Base-by-base conservation (phyloP, 2,113 vertebrate genomes). In the Melanostigma gelatinosum region DNA sequence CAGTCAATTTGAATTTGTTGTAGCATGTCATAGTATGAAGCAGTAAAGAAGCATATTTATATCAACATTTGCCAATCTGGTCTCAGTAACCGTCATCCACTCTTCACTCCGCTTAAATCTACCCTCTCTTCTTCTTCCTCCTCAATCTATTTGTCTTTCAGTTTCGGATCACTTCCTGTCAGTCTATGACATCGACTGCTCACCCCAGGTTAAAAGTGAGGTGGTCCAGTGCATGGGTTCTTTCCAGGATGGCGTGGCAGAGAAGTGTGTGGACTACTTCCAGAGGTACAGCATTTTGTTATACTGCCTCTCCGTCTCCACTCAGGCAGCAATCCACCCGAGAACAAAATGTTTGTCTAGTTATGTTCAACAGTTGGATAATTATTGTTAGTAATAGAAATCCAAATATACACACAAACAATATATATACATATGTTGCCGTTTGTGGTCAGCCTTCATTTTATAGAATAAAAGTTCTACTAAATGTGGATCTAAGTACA, bases 151-250 rank as follows among this genome's bases (percentile, higher is more conserved):
- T 0, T 60, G 79, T 74, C 79, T 58, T 72, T 58, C 73, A 99
- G 97, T 99, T 79, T 98, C 97, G 2, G 94, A 97, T 69, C 97
- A 99, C 86, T 99, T 98, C 90, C 94, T 99, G 34, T 97, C 96
- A 11, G 92, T 93, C 15, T 98, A 96, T 88, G 93, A 95, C 29
- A 96, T 99, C 27, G 96, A 98, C 81, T 98, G 98, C 80, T 93
- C 95, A 13, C 5, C 83, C 4, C 92, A 96, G 83, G 96, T 94
- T 24, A 99, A 98, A 89, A 91, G 50, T 16, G 95, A 97, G 75
- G 95, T 99, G 6, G 96, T 98, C n/a, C 96, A 97, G 57, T 98
- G 98, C 80, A 99, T 99, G 98, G 97, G 97, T 24, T 97, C 96
- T 42, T 98, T 99, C 89, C 98, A 99, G 84, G 97, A 99, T 74